phyloP scores from a whole-genome alignment of 2,797 vertebrate species.

The Chaenodraco wilsoni region DNA sequence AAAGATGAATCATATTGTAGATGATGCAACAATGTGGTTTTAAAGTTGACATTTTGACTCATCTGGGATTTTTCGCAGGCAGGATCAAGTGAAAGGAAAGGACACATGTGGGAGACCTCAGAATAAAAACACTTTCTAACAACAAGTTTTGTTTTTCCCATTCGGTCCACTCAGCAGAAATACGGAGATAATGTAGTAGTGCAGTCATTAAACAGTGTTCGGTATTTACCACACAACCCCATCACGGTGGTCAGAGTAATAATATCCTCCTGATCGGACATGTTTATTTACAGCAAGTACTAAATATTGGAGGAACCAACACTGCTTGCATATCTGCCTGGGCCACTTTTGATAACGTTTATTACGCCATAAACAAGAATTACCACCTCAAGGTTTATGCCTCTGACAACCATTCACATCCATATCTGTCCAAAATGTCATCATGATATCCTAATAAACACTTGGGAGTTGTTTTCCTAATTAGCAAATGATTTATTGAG shows the following conservation, averaged over 20 bases:
- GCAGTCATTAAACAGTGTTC: conserved; percentile 53
- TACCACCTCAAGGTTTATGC: too few relatives aligned
- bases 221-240: conserved; percentile 42
- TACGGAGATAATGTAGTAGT: conserved; percentile 30
- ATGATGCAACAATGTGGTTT: conserved; percentile 35
- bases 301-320: conserved; percentile 39
- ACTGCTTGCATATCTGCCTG: conserved; percentile 2
- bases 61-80: conserved; percentile 44
- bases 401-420: too few relatives aligned
- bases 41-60: conserved; percentile 59
- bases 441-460: too few relatives aligned
- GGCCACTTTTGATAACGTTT: conserved; percentile 8
- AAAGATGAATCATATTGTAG: conserved; percentile 57
- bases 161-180: conserved; percentile 47
- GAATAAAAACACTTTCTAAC: conserved; percentile 29
- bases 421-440: too few relatives aligned
- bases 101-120: conserved; percentile 50
- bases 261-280: conserved; percentile 43
- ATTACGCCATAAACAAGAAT: not conserved
- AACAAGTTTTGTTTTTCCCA: conserved; percentile 34
- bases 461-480: too few relatives aligned
- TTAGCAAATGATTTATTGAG: too few relatives aligned
- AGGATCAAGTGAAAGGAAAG: conserved; percentile 39
- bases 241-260: conserved; percentile 39
- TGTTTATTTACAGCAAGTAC: conserved; percentile 50